Evolutionary conservation across 2,113 vertebrate species (phyloP).

Genomic region (Plecturocebus donacophilus): DNA sequence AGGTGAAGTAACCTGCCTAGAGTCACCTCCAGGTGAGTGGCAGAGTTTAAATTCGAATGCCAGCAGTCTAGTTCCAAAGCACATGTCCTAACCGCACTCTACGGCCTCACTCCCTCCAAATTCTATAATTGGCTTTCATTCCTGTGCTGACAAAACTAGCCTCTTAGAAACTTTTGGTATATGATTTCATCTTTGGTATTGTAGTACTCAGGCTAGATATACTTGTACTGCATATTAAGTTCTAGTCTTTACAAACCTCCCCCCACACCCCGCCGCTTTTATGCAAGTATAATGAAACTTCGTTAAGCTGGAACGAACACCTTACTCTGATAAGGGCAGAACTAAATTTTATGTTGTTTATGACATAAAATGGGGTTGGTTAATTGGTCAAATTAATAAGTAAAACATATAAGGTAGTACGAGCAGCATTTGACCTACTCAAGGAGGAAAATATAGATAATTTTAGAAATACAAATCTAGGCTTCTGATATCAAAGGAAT

Average conservation of each 20-base stretch:
- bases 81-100: background rate
- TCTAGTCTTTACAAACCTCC: background rate
- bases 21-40: too few species aligned
- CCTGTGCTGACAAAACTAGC: background rate
- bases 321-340: background rate
- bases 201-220: background rate
- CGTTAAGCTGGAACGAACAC: background rate
- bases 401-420: background rate
- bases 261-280: background rate
- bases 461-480: background rate
- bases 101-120: background rate
- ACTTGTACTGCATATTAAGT: background rate
- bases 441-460: background rate
- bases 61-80: background rate
- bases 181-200: background rate
- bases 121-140: background rate
- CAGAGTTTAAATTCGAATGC: background rate
- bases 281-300: background rate
- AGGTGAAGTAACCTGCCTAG: background rate
- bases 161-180: background rate
- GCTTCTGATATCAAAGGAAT: background rate
- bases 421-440: background rate
- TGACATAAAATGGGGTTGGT: background rate
- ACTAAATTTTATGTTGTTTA: background rate
- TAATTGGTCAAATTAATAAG: background rate